phyloP scores from a whole-genome alignment of 2,888 invertebrate species.

The Pollenia amentaria region DNA sequence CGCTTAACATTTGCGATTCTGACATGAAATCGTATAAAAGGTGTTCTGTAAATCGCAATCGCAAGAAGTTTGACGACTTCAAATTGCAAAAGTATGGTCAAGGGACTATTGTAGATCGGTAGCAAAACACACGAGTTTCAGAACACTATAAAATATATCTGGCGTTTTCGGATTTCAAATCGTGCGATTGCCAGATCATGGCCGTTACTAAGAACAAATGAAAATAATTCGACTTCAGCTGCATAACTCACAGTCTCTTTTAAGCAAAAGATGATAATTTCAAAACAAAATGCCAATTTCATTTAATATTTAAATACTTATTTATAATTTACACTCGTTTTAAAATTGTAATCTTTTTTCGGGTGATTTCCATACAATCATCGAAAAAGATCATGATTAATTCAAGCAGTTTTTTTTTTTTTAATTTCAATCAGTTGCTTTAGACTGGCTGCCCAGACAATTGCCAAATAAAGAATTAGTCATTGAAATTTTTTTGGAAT shows the following conservation, averaged over 20 bases:
- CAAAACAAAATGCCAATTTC: conserved; percentile 9
- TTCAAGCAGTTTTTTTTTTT: neutral
- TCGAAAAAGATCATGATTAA: conserved; percentile 52
- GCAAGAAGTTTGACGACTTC: no score
- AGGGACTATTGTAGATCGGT: no score
- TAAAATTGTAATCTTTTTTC: conserved; percentile 16
- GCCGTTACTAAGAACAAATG: no score
- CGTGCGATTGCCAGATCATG: no score
- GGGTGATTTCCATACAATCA: conserved; percentile 14
- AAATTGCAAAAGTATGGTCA: no score
- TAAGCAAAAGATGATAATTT: conserved; percentile 29
- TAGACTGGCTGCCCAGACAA: conserved; percentile 47
- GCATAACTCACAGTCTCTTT: neutral
- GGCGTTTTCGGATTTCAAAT: no score
- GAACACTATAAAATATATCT: no score
- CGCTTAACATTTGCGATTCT: no score
- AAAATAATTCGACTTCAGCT: neutral
- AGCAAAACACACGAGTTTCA: no score
- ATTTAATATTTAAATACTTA: neutral
- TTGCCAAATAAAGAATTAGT: conserved; percentile 50
- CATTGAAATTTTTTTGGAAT: conserved; percentile 40
- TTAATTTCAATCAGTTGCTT: conserved; percentile 12
- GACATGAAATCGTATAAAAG: no score
- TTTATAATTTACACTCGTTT: conserved; percentile 21
- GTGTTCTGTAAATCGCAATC: no score